Base-by-base conservation (phyloP, 35 echinoderm and acorn worm species). In the Stichopus chloronotus region DNA sequence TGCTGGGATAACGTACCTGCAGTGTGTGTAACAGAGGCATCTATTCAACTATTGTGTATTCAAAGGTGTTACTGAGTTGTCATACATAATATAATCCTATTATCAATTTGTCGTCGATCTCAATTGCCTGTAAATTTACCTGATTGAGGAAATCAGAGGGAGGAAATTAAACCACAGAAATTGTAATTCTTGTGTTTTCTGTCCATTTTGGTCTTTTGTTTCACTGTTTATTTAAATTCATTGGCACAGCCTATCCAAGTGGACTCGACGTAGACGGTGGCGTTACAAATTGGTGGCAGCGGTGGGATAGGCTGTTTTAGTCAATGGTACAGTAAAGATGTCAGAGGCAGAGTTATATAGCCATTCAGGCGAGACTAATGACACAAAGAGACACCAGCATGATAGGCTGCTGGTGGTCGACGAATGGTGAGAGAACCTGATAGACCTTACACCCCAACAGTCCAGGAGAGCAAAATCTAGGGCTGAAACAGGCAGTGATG, bases 281-380 rank as follows among this genome's bases (percentile, higher is more conserved):
- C 21, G 78, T 80, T 80, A 80, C 78, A 80, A 63, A 43, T 80
- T 80, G 78, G 78, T 80, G 78, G 78, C 78, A 11, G 78, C 78
- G 78, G 78, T 53, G 78, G 78, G 78, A 80, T 80, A 80, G 78
- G 21, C 78, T 10, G 10, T 53, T 23, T 9, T 53, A 14, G 78
- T 10, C 9, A 23, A 11, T 80, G 10, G 22, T 11, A 80, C 10
- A 80, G 22, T 14, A 9, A 63, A 17, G 78, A 80, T 80, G 78
- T 4, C 78, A 11, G 78, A 80, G 11, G 8, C 78, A 53, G 52
- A 53, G 78, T 20, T 14, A 19, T 10, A 23, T 80, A 13, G 13
- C 13, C 13, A 13, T 16, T 22, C 22, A 21, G 13, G 1, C 22
- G 69, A 21, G 13, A 21, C 13, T 13, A 21, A 16, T 13, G 69